Evolutionary conservation across 2,113 vertebrate species (phyloP).

Genomic region (Brachionichthys hirsutus): DNA sequence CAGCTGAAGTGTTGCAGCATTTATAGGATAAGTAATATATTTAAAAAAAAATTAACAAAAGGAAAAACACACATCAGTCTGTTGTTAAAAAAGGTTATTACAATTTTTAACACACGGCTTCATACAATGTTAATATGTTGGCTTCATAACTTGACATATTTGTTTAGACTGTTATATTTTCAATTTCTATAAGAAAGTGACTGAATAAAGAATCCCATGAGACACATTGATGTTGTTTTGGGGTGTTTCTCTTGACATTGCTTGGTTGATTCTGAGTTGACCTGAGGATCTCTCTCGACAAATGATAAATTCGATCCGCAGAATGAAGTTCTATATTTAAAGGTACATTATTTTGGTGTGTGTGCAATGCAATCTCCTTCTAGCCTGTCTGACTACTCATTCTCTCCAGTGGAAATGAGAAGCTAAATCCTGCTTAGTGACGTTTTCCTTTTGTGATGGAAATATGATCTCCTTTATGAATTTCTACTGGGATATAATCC

Average conservation of each 20-base stretch:
- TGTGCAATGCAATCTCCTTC: neutral
- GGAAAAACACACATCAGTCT: too few species aligned
- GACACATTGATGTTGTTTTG: too few species aligned
- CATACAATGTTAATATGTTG: too few species aligned
- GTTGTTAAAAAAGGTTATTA: too few species aligned
- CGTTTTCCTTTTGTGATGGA: conserved; percentile 35
- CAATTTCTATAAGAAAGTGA: too few species aligned
- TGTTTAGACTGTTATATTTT: too few species aligned
- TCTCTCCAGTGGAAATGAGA: conserved; percentile 33
- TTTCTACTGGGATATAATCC: conserved; percentile 43
- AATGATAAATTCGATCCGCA: neutral
- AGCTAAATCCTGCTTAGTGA: conserved; percentile 48
- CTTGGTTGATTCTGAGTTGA: neutral
- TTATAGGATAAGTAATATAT: too few species aligned
- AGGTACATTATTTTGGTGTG: neutral
- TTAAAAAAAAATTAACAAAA: too few species aligned
- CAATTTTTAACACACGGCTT: too few species aligned
- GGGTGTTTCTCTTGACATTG: neutral
- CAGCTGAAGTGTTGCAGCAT: too few species aligned
- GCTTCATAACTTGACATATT: too few species aligned
- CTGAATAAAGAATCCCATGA: too few species aligned
- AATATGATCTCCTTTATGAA: conserved; percentile 43
- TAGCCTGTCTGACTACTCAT: conserved; percentile 29
- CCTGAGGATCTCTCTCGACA: neutral
- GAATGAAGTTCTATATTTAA: neutral